Evolutionary conservation across 2,113 vertebrate genomes (phyloP).

Genomic region (Phylloscopus whistleri): DNA sequence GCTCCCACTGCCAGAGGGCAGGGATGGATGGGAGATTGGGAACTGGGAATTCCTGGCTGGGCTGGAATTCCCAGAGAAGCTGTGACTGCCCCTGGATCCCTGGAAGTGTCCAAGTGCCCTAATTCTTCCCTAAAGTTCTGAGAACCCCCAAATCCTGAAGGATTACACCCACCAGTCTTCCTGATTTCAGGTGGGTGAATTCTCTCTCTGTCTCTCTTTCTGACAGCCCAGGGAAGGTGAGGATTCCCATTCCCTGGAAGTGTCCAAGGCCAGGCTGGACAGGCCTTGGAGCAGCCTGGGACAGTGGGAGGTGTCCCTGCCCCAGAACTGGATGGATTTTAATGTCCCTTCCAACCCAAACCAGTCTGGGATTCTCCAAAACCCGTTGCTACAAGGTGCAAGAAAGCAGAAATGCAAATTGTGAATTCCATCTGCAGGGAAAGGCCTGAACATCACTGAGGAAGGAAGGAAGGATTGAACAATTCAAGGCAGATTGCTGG

Average conservation of each 20-base stretch:
- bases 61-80: no score
- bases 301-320: accelerated
- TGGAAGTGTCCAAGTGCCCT: no score
- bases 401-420: not conserved
- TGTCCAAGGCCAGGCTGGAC: accelerated
- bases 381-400: not conserved
- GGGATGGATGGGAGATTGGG: no score
- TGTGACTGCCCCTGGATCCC: no score
- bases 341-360: not conserved
- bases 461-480: not conserved
- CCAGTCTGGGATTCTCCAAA: not conserved
- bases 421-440: not conserved
- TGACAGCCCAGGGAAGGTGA: not conserved
- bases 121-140: no score
- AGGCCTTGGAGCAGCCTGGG: not conserved
- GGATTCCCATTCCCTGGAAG: not conserved
- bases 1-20: no score
- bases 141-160: not conserved
- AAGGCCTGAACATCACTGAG: not conserved
- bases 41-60: no score
- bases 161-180: constrained; percentile 44
- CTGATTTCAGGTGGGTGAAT: constrained; percentile 46
- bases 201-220: not conserved
- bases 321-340: not conserved
- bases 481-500: not conserved